A percentile compares a stretch with the other conserved stretches of the same genome.
Conservation (phyloP, 1,140 invertebrate species). For the Drosophila obscura region DNA sequence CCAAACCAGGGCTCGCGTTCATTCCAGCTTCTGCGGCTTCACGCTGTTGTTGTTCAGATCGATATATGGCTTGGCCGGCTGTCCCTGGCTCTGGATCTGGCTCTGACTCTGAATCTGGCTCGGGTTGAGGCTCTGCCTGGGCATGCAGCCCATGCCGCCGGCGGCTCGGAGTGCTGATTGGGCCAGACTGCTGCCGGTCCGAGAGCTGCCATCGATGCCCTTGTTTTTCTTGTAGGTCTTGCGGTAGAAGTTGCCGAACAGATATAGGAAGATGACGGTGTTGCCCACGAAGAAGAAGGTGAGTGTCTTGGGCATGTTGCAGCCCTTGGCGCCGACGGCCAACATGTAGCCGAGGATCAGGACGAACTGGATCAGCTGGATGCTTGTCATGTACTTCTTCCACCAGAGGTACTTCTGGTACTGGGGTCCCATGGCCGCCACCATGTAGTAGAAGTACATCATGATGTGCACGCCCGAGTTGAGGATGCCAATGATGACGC, state of each 20-base stretch:
- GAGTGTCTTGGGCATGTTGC: slow-evolving; percentile 88
- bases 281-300: slow-evolving; percentile 88
- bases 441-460: slow-evolving; percentile 92
- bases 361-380: slow-evolving; percentile 92
- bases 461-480: slow-evolving; percentile 91
- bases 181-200: slow-evolving; percentile 50
- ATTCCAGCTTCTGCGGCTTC: slow-evolving; percentile 72
- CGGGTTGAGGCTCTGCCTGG: slow-evolving; percentile 23
- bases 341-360: slow-evolving; percentile 88
- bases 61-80: slow-evolving; percentile 61
- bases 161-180: slow-evolving; percentile 69
- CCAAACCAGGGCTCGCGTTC: slow-evolving; percentile 27
- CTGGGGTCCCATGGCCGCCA: slow-evolving; percentile 86
- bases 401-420: slow-evolving; percentile 88
- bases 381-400: slow-evolving; percentile 90
- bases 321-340: slow-evolving; percentile 88
- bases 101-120: not conserved
- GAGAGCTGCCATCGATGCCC: slow-evolving; percentile 41
- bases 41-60: slow-evolving; percentile 79
- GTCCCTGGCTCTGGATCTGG: not conserved
- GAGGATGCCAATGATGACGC: slow-evolving; percentile 86
- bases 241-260: slow-evolving; percentile 94
- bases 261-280: slow-evolving; percentile 90
- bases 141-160: slow-evolving; percentile 77
- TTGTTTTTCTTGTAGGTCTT: slow-evolving; percentile 87